phyloP scores from a whole-genome alignment of 1,140 invertebrate species.

The Eciton burchellii region DNA sequence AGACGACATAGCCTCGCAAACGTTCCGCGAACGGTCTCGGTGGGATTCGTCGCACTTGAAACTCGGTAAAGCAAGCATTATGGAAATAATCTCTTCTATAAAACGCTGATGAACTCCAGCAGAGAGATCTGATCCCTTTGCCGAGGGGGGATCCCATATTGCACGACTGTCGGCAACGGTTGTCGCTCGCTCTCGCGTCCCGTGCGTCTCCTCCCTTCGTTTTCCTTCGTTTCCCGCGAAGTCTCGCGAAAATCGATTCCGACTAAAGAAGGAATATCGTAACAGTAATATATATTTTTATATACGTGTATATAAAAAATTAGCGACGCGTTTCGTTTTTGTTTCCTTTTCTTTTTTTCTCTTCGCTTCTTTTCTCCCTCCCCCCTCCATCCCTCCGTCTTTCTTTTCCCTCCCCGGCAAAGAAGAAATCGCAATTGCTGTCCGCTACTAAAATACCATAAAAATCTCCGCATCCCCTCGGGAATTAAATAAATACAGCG shows the following conservation, averaged over 20 bases:
- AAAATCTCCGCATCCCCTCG: slow-evolving; percentile 68
- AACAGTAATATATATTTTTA: slow-evolving; percentile 56
- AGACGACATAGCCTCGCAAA: too few relatives aligned
- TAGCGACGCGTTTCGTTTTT: slow-evolving; percentile 68
- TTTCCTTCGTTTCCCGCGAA: not conserved
- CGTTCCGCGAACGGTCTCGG: too few relatives aligned
- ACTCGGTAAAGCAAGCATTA: too few relatives aligned
- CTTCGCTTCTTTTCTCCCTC: too few relatives aligned
- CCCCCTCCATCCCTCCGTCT: too few relatives aligned
- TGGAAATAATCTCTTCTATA: too few relatives aligned
- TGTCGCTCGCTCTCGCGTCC: slow-evolving; percentile 13
- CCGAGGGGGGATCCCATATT: not conserved
- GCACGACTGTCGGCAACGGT: slow-evolving; percentile 13
- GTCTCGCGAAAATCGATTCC: slow-evolving; percentile 46
- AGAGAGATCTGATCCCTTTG: not conserved
- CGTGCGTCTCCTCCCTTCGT: slow-evolving; percentile 10
- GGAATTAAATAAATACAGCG: slow-evolving; percentile 77
- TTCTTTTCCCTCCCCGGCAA: slow-evolving; percentile 67
- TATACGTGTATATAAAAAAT: slow-evolving; percentile 76
- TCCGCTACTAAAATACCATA: slow-evolving; percentile 70
- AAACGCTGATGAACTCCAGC: too few relatives aligned
- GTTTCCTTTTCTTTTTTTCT: too few relatives aligned
- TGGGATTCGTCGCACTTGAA: too few relatives aligned
- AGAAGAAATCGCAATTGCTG: slow-evolving; percentile 61
- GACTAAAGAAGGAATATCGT: slow-evolving; percentile 38